Evolutionary conservation across 53 echinoderm and acorn worm genomes (phyloP), one percentile per base, ranked within the genome.

Genomic region (Hippasteria phrygiana): DNA sequence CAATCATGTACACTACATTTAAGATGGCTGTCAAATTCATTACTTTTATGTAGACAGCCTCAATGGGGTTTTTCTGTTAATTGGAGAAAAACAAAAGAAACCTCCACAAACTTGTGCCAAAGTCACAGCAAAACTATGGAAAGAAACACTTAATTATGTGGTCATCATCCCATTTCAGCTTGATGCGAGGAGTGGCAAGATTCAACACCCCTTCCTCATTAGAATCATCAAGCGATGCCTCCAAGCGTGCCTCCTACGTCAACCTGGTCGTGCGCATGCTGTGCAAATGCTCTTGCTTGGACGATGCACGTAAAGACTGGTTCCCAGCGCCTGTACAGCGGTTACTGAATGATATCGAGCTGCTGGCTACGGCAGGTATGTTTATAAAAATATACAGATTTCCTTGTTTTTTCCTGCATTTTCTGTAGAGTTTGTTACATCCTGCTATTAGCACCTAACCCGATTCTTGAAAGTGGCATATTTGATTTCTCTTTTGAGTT

Each of bases 181-280:
- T 97, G 88, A 95, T 97, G 96, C 84, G 95, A 17, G 90, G 91
- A 43, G 93, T 94, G 26, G 95, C 92, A 12, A 94, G 98, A 16
- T 81, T 97, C 31, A 88, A 77, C 47, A 77, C 81, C 12, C 75
- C 65, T 5, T 92, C 92, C 32, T 53, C 90, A 12, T 86, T 86
- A 8, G 88, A 92, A 24, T 47, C 88, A 0, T 14, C 88, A 14
- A 88, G 74, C 24, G 83, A 88, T 12, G 80, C 87, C 20, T 62
- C 80, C 20, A 96, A 96, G 46, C 92, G 95, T 56, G 55, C 89
- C 2, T 78, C 98, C 2, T 94, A 97, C 77, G 78, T 94, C 20
- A 88, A 74, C n/a, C 75, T 95, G 70, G 88, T 97, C 24, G 93
- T 97, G 2, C 90, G 90, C 12, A 84, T 97, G 50, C 88, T 97